These are phyloP conservation scores for Orius laevigatus DNA, from an alignment of 1,140 invertebrate species.

Conservation along the genomic window DNA sequence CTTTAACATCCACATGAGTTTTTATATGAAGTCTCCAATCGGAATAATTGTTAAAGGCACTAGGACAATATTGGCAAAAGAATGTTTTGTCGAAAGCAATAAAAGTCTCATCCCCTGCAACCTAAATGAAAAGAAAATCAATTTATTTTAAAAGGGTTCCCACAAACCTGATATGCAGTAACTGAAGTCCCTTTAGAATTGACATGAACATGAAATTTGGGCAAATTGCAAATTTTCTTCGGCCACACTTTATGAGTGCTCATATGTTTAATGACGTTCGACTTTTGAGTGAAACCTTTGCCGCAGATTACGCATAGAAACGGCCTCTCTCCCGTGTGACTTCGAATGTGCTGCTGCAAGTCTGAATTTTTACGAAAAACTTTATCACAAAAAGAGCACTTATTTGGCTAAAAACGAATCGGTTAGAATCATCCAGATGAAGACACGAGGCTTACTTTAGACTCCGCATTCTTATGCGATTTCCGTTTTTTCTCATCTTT, in stretches of 20 bases:
- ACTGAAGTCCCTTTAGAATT: slow-evolving; percentile 28
- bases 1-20: slow-evolving; percentile 35
- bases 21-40: slow-evolving; percentile 37
- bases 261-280: slow-evolving; percentile 51
- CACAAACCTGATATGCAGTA: background rate
- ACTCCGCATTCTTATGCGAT: too few species aligned
- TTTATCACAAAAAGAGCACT: slow-evolving; percentile 33
- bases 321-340: slow-evolving; percentile 43
- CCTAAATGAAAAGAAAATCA: slow-evolving; percentile 6
- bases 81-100: slow-evolving; percentile 32
- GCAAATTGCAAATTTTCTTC: slow-evolving; percentile 13
- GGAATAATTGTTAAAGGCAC: slow-evolving; percentile 31
- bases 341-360: slow-evolving; percentile 35
- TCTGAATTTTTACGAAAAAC: slow-evolving; percentile 37
- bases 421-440: too few species aligned
- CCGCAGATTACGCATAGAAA: slow-evolving; percentile 46
- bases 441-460: background rate
- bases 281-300: slow-evolving; percentile 42
- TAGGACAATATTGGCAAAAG: slow-evolving; percentile 36
- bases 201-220: slow-evolving; percentile 18
- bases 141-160: background rate
- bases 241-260: slow-evolving; percentile 42
- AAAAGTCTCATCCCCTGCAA: background rate
- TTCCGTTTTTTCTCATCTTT: too few species aligned
- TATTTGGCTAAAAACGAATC: slow-evolving; percentile 16